phyloP scores from a whole-genome alignment of 2,888 invertebrate genomes.

The Deroplatys truncata region DNA sequence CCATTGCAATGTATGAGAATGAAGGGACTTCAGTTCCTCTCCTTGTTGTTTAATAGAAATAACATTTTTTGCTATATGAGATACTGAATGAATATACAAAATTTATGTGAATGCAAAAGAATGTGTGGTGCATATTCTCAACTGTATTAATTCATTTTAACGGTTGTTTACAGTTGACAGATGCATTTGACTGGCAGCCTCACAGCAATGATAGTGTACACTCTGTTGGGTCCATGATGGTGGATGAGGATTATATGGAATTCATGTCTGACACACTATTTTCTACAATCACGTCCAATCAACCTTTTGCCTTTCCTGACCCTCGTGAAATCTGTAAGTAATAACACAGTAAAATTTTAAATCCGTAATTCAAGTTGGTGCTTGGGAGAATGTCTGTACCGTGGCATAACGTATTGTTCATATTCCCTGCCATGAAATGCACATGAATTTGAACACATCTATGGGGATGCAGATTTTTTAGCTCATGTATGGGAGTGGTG shows the following conservation, averaged over 20 bases:
- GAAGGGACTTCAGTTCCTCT: not conserved
- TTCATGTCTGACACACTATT: conserved; percentile 88
- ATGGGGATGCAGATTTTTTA: too few relatives aligned
- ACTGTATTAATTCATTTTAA: too few relatives aligned
- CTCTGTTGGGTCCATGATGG: conserved; percentile 62
- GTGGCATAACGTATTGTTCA: too few relatives aligned
- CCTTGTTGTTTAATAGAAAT: not conserved
- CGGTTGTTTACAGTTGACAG: conserved; percentile 57
- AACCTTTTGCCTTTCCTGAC: conserved; percentile 95
- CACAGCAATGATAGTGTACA: conserved; percentile 59
- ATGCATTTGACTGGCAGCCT: conserved; percentile 67
- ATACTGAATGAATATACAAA: not conserved
- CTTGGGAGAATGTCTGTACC: too few relatives aligned
- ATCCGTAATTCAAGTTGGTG: too few relatives aligned
- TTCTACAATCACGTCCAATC: conserved; percentile 75
- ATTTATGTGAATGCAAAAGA: not conserved
- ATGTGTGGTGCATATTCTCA: too few relatives aligned
- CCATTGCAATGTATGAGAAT: conserved; percentile 29
- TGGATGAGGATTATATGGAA: conserved; percentile 81
- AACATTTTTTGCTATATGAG: not conserved
- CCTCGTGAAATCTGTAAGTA: conserved; percentile 87
- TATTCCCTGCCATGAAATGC: too few relatives aligned
- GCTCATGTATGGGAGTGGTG: too few relatives aligned
- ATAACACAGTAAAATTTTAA: not conserved
- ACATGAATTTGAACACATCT: too few relatives aligned